Conservation (phyloP, 2,888 invertebrate species). For the Chromoteleia sp. region DNA sequence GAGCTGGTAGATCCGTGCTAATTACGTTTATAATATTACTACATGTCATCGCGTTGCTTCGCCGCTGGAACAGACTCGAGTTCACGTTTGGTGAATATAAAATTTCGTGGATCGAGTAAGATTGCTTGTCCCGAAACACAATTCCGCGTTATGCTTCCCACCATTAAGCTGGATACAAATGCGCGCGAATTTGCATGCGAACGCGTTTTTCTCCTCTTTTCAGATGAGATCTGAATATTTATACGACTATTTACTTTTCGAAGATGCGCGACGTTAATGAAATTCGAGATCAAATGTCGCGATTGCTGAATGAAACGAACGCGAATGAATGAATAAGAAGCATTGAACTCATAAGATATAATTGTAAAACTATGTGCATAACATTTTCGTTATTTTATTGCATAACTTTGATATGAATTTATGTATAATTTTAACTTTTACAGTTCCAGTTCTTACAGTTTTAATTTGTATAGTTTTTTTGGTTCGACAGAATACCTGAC, state of each 20-base stretch:
- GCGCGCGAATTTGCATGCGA: constrained; percentile 11
- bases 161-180: constrained; percentile 19
- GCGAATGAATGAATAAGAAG: constrained; percentile 1
- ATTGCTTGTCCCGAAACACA: constrained; percentile 7
- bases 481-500: too few relatives aligned
- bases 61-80: constrained; percentile 32
- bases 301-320: not conserved
- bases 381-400: too few relatives aligned
- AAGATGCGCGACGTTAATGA: constrained; percentile 10
- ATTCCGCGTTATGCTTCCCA: not conserved
- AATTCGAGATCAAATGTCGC: not conserved
- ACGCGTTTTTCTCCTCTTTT: not conserved
- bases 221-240: constrained; percentile 24
- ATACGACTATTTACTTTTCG: constrained; percentile 9
- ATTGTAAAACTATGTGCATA: too few relatives aligned
- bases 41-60: constrained; percentile 66
- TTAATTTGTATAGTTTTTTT: too few relatives aligned
- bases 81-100: constrained; percentile 49
- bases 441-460: too few relatives aligned
- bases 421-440: too few relatives aligned
- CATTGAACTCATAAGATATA: too few relatives aligned
- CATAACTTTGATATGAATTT: too few relatives aligned
- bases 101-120: constrained; percentile 45
- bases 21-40: constrained; percentile 70
- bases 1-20: constrained; percentile 55